Percentiles rank a stretch among this genome's conserved stretches.
phyloP scores from a whole-genome alignment of 2,797 vertebrate genomes.

The Lutjanus campechanus region DNA sequence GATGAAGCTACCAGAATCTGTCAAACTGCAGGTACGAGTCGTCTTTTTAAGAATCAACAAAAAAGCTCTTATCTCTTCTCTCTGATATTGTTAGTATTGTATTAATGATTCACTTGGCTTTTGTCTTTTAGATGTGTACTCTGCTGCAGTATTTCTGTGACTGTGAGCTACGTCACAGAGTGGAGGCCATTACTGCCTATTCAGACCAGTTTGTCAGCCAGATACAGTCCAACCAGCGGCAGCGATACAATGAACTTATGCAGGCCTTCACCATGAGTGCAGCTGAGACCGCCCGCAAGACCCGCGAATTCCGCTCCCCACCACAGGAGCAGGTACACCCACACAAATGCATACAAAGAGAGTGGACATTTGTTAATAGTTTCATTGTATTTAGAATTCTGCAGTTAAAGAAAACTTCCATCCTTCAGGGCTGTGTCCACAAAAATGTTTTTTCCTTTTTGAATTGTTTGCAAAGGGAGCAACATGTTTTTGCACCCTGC shows the following conservation, averaged over 20 bases:
- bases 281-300: slow-evolving; percentile 93
- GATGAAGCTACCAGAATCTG: slow-evolving; percentile 97
- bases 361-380: not conserved
- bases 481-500: too few relatives aligned
- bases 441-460: too few relatives aligned
- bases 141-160: slow-evolving; percentile 97
- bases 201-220: slow-evolving; percentile 91
- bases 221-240: slow-evolving; percentile 92
- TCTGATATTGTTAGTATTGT: not conserved
- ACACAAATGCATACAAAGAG: not conserved
- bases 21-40: slow-evolving; percentile 92
- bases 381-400: too few relatives aligned
- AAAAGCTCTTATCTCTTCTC: too few relatives aligned
- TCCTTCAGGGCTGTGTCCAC: too few relatives aligned
- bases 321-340: slow-evolving; percentile 93
- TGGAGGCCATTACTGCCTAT: slow-evolving; percentile 93
- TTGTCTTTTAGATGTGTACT: slow-evolving; percentile 90
- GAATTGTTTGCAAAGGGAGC: too few relatives aligned
- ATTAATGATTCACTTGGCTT: not conserved
- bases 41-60: not conserved
- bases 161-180: slow-evolving; percentile 95
- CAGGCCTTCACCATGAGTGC: slow-evolving; percentile 93
- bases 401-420: too few relatives aligned
- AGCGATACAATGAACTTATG: slow-evolving; percentile 92
- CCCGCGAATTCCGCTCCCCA: slow-evolving; percentile 94